phyloP scores from a whole-genome alignment of 1,140 invertebrate species.

The Ditylenchus dipsaci region DNA sequence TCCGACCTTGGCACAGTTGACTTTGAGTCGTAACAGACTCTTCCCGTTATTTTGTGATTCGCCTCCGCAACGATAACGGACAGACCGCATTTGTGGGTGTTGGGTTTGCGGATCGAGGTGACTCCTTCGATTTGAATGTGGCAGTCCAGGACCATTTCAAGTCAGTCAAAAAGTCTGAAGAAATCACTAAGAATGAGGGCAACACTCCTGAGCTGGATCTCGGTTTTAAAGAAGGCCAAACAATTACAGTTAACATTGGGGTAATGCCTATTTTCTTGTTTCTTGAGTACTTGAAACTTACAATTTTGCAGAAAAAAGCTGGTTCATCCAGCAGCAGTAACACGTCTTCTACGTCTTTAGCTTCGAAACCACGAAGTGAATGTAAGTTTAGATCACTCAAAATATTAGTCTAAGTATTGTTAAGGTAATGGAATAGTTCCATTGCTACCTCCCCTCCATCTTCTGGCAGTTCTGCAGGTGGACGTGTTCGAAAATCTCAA shows the following conservation, averaged over 20 bases:
- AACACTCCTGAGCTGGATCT: conserved; percentile 49
- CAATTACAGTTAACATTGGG: conserved; percentile 57
- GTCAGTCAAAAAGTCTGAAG: conserved; percentile 46
- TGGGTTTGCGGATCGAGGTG: conserved; percentile 84
- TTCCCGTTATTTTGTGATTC: conserved; percentile 93
- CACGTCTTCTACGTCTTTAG: conserved; percentile 1
- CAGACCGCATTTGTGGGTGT: conserved; percentile 48
- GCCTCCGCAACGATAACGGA: conserved; percentile 89
- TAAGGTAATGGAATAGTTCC: conserved; percentile 33
- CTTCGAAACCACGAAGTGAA: background rate
- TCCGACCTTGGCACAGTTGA: conserved; percentile 89
- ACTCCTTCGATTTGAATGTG: conserved; percentile 98
- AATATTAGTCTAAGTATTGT: no score
- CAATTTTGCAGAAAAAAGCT: conserved; percentile 26
- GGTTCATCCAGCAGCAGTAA: conserved; percentile 3
- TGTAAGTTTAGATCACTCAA: no score
- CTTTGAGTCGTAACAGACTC: conserved; percentile 94
- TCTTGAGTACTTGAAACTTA: background rate
- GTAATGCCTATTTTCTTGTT: conserved; percentile 17
- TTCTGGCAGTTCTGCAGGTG: background rate
- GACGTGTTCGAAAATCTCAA: background rate
- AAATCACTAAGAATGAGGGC: conserved; percentile 26
- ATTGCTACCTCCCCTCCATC: conserved; percentile 53
- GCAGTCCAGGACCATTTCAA: conserved; percentile 62
- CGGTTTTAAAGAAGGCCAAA: conserved; percentile 57